phyloP scores from a whole-genome alignment of 2,797 vertebrate genomes.

The Alauda arvensis region DNA sequence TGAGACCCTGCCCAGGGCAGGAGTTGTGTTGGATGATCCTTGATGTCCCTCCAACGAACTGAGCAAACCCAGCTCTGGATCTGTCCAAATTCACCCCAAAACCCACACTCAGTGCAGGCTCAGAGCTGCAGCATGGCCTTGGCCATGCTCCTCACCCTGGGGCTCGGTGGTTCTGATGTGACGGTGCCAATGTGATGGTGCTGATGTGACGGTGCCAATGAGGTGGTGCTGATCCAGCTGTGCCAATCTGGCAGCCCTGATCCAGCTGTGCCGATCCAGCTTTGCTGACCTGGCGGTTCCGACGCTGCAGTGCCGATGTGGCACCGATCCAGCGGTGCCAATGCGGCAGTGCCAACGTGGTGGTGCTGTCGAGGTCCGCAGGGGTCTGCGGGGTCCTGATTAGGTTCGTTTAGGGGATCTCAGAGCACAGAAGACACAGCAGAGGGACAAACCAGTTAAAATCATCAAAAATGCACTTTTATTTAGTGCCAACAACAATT shows the following conservation, averaged over 20 bases:
- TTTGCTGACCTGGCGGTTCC: background rate
- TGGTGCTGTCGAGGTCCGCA: background rate
- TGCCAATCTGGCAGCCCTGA: no score
- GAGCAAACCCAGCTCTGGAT: background rate
- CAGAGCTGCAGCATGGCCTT: accelerated
- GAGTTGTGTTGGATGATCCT: background rate
- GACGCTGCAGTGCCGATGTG: accelerated
- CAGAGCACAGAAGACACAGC: no score
- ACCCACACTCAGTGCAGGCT: background rate
- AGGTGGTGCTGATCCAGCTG: no score
- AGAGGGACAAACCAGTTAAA: no score
- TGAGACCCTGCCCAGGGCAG: background rate
- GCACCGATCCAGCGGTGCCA: no score
- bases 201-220: no score
- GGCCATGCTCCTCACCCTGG: accelerated
- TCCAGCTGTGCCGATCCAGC: no score
- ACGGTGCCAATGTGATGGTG: background rate
- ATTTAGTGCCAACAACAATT: no score
- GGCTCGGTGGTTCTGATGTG: background rate
- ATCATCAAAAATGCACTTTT: no score
- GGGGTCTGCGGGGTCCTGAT: no score
- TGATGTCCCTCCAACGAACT: accelerated
- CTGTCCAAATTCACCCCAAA: background rate
- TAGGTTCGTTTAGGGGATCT: no score
- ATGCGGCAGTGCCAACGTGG: no score